A percentile compares a stretch with the other conserved stretches of the same genome.
These are phyloP conservation scores for Pandemis heparana DNA, from an alignment of 2,888 invertebrate genomes.

Conservation along the genomic window DNA sequence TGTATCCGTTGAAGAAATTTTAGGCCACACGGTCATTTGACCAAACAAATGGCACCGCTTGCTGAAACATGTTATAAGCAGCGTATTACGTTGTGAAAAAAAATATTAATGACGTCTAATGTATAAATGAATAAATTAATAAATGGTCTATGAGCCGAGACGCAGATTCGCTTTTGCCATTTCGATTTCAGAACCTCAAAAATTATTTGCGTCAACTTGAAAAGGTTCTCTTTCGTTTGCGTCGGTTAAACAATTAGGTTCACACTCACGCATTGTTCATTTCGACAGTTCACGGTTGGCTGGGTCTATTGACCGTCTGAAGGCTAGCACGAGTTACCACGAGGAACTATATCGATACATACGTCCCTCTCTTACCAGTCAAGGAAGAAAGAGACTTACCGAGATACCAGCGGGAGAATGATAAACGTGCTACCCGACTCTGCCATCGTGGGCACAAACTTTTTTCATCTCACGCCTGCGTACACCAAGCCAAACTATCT, in stretches of 20 bases:
- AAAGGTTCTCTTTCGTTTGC: no score
- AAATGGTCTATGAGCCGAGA: no score
- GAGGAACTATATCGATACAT: background rate
- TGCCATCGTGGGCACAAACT: constrained; percentile 18
- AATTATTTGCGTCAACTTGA: no score
- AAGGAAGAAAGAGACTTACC: background rate
- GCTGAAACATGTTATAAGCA: no score
- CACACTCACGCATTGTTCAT: background rate
- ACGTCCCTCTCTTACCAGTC: background rate
- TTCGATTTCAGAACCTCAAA: no score
- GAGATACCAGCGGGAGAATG: background rate
- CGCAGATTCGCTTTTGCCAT: no score
- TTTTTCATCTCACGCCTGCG: constrained; percentile 40
- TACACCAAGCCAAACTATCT: constrained; percentile 29
- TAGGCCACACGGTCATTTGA: no score
- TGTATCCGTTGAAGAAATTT: no score
- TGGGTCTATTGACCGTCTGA: background rate
- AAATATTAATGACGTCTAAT: no score
- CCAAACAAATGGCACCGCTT: no score
- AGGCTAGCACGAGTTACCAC: background rate
- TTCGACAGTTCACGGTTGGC: background rate
- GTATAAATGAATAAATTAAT: no score
- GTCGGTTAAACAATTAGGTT: background rate
- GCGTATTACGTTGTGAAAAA: no score
- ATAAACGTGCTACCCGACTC: background rate